These are phyloP conservation scores for Dallia pectoralis DNA, from an alignment of 2,797 vertebrate genomes.

Conservation along the genomic window DNA sequence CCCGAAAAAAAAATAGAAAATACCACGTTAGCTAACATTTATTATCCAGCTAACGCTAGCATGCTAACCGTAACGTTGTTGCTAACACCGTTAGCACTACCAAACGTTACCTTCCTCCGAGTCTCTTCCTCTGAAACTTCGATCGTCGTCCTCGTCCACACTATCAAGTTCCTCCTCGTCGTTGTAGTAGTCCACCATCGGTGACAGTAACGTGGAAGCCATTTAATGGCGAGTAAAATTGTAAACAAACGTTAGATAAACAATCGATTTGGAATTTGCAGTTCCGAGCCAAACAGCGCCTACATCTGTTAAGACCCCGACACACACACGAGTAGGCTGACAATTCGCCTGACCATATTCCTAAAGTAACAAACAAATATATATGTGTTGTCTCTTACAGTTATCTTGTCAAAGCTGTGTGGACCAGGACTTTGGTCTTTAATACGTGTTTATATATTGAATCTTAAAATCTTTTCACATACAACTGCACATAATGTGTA, in stretches of 20 bases:
- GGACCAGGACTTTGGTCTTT: background rate
- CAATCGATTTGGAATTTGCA: slow-evolving; percentile 71
- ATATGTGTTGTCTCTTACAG: background rate
- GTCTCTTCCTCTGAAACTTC: slow-evolving; percentile 91
- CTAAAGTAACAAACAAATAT: background rate
- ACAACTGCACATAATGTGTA: background rate
- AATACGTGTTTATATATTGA: no score
- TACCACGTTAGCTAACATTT: background rate
- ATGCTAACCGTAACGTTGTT: background rate
- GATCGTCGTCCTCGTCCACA: slow-evolving; percentile 93
- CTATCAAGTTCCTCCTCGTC: slow-evolving; percentile 93
- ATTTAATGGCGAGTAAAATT: slow-evolving; percentile 63
- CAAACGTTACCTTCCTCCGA: slow-evolving; percentile 86
- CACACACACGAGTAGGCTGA: slow-evolving; percentile 21
- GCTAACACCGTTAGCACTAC: background rate
- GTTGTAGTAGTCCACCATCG: slow-evolving; percentile 91
- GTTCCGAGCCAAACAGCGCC: slow-evolving; percentile 67
- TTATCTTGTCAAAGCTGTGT: background rate
- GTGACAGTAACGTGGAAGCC: slow-evolving; percentile 80
- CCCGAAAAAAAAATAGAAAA: background rate
- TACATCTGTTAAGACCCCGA: slow-evolving; percentile 66
- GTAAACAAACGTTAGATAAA: slow-evolving; percentile 74
- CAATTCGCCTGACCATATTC: slow-evolving; percentile 52
- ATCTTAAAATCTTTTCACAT: background rate
- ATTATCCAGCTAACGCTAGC: background rate